Evolutionary conservation across 2,113 vertebrate species (phyloP).

Genomic region (Aptenodytes patagonicus): DNA sequence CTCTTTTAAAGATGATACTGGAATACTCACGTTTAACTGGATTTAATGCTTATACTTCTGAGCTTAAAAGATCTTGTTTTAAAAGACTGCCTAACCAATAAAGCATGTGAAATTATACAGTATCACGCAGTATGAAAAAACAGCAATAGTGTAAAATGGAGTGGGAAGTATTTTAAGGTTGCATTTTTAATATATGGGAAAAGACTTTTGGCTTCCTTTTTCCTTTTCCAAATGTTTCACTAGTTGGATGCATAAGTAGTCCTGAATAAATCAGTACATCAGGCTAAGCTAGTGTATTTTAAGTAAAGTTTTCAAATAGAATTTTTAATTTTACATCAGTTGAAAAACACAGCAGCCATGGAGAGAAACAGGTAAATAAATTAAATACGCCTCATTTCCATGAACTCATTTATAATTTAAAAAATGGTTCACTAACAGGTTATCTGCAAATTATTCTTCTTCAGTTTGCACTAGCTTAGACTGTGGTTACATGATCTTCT

Average conservation of each 20-base stretch:
- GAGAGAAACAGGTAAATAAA: constrained; percentile 59
- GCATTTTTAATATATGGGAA: neutral
- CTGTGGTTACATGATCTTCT: neutral
- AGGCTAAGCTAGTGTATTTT: neutral
- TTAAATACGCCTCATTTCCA: neutral
- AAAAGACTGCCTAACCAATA: neutral
- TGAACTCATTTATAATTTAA: constrained; percentile 38
- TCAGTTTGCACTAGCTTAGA: neutral
- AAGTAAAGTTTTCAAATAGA: constrained; percentile 54
- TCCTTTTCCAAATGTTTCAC: constrained; percentile 1
- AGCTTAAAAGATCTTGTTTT: neutral
- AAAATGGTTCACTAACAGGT: neutral
- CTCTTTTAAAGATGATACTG: neutral
- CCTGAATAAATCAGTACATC: constrained; percentile 41
- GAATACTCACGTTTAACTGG: neutral
- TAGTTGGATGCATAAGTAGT: neutral
- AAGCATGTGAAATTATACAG: neutral
- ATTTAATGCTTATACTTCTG: neutral
- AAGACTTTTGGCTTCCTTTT: constrained; percentile 10
- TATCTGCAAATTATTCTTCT: constrained; percentile 10
- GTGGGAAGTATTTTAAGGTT: neutral
- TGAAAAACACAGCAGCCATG: neutral
- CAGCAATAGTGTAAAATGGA: neutral
- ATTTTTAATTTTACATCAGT: constrained; percentile 50
- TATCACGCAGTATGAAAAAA: neutral